Evolutionary conservation across 2,113 vertebrate genomes (phyloP).

Genomic region (Australoheros scitulus): DNA sequence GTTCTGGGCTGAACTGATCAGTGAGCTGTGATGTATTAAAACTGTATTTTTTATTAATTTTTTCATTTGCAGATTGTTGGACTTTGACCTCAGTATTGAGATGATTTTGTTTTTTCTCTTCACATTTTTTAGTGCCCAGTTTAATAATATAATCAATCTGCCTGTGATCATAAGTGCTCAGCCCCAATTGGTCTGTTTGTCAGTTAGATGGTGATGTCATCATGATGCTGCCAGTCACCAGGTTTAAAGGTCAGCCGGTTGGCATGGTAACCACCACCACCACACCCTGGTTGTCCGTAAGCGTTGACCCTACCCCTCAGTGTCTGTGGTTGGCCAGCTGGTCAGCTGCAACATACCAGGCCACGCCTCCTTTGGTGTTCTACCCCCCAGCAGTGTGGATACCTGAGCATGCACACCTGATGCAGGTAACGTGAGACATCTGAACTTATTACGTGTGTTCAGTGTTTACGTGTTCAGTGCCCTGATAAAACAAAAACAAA

Average conservation of each 20-base stretch:
- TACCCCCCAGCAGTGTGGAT: slow-evolving; percentile 38
- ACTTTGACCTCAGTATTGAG: neutral
- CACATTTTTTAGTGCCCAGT: neutral
- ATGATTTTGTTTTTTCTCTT: neutral
- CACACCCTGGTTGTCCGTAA: slow-evolving; percentile 35
- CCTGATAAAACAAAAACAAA: neutral
- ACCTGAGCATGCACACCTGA: slow-evolving; percentile 36
- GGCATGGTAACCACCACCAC: slow-evolving; percentile 17
- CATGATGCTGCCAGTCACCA: slow-evolving; percentile 55
- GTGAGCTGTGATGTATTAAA: too few species aligned
- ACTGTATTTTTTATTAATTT: neutral
- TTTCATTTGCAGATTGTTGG: neutral
- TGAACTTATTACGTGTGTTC: neutral
- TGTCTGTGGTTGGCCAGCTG: slow-evolving; percentile 51
- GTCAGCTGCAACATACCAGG: slow-evolving; percentile 22
- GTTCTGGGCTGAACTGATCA: too few species aligned
- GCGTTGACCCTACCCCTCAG: slow-evolving; percentile 18
- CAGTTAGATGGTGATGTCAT: slow-evolving; percentile 48
- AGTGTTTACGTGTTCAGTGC: neutral
- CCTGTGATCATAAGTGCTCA: neutral
- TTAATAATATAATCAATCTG: neutral
- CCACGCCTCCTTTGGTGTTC: slow-evolving; percentile 28
- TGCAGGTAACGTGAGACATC: slow-evolving; percentile 30
- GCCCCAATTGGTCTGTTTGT: neutral
- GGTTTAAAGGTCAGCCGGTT: slow-evolving; percentile 47